Conservation (phyloP, 2,888 invertebrate genomes). For the Drosophila koepferae region DNA sequence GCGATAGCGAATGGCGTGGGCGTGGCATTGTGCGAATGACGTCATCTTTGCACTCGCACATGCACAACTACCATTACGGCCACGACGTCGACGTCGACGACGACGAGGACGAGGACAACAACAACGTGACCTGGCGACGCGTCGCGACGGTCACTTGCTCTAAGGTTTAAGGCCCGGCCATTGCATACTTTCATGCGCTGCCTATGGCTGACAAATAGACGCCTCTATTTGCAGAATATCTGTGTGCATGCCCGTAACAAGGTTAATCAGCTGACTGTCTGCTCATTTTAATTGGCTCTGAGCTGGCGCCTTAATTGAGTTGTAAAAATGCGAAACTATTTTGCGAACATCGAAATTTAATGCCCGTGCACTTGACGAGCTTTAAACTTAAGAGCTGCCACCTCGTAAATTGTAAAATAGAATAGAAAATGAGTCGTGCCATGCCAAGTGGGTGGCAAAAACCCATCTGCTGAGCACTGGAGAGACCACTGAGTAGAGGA, state of each 20-base stretch:
- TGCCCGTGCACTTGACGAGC: conserved; percentile 65
- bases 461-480: neutral
- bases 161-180: conserved; percentile 48
- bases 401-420: conserved; percentile 67
- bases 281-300: conserved; percentile 75
- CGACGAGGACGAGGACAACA: conserved; percentile 25
- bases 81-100: conserved; percentile 36
- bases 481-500: neutral
- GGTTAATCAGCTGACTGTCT: conserved; percentile 76
- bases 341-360: conserved; percentile 63
- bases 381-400: conserved; percentile 67
- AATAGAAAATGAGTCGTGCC: conserved; percentile 64
- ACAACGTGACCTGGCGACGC: conserved; percentile 75
- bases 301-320: conserved; percentile 64
- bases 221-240: conserved; percentile 17
- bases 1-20: conserved; percentile 60
- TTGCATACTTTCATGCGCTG: conserved; percentile 53
- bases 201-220: conserved; percentile 49
- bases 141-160: conserved; percentile 77
- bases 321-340: conserved; percentile 68
- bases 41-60: conserved; percentile 71
- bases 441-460: conserved; percentile 12
- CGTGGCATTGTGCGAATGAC: conserved; percentile 69
- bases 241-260: conserved; percentile 43
- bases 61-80: conserved; percentile 66